Base-by-base conservation (phyloP, 2,797 vertebrate species). In the Neosalanx taihuensis region DNA sequence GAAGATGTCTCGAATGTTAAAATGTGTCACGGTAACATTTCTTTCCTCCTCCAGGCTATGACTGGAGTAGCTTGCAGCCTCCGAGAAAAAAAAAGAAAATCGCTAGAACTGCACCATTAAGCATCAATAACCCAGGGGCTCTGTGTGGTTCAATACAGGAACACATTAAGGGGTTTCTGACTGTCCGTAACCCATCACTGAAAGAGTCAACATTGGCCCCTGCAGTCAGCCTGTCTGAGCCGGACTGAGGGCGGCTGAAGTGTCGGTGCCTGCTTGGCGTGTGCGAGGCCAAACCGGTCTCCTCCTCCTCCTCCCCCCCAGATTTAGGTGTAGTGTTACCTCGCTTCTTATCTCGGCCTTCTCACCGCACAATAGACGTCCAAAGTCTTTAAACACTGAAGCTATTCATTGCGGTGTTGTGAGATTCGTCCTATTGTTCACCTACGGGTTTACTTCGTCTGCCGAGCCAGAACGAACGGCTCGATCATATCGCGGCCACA, bases 151-250 rank as follows among this genome's bases (percentile, higher is more conserved):
- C 18, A 59, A 72, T 74, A 81, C 41, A 46, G 41, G 41, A 73
- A 60, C 77, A 46, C 9, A 15, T 29, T 23, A 13, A 30, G 51
- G n/a, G 31, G 67, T 80, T 81, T 61, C 61, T 78, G 26, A 6
- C 17, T 31, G 18, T 59, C 33, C 41, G 13, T 73, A 41, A 72
- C 51, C 17, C 76, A 57, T 63, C 67, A 78, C 72, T 64, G 69
- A 41, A 53, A 88, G 76, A 77, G 73, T 84, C 79, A 81, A 74
- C 67, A 79, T 67, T 77, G 70, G 64, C 66, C 83, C 78, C 79
- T 85, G 83, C 78, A 89, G 89, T 90, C 84, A 83, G 83, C 30
- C 58, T 58, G 71, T 75, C 85, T 91, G 88, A 91, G 89, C 88
- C 56, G 79, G 58, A 56, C 72, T 79, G 67, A 46, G 41, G 41